Conservation (phyloP, 2,113 vertebrate species). For the Helogale parvula region DNA sequence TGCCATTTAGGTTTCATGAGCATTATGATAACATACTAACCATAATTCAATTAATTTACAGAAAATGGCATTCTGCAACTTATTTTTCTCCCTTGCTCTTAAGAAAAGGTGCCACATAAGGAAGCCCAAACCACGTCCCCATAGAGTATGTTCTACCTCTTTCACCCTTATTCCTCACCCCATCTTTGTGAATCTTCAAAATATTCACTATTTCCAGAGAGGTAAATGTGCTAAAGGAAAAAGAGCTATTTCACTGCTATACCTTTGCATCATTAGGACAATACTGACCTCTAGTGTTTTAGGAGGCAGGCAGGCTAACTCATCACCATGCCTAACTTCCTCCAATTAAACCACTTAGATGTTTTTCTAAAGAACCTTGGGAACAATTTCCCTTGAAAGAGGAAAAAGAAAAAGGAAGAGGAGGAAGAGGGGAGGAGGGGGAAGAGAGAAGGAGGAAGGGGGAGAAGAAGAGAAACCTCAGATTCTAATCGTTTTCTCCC, state of each 20-base stretch:
- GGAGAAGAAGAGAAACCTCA: neutral
- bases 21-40: constrained; percentile 80
- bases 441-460: neutral
- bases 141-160: neutral
- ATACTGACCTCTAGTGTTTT: constrained; percentile 83
- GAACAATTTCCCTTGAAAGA: constrained; percentile 14
- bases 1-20: constrained; percentile 64
- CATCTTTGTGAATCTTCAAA: constrained; percentile 56
- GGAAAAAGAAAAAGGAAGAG: neutral
- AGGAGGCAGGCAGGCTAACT: neutral
- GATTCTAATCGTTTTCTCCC: neutral
- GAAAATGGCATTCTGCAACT: neutral
- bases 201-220: constrained; percentile 43
- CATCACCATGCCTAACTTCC: neutral
- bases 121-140: neutral
- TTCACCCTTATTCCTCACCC: neutral
- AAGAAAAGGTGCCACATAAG: neutral
- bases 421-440: neutral
- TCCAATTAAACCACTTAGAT: constrained; percentile 11
- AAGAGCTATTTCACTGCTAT: neutral
- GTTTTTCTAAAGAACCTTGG: constrained; percentile 13
- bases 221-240: constrained; percentile 7
- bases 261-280: constrained; percentile 69
- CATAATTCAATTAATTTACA: constrained; percentile 73
- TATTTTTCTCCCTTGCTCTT: neutral